phyloP scores from a whole-genome alignment of 1,140 invertebrate species.

The Alviniconcha marisindica region DNA sequence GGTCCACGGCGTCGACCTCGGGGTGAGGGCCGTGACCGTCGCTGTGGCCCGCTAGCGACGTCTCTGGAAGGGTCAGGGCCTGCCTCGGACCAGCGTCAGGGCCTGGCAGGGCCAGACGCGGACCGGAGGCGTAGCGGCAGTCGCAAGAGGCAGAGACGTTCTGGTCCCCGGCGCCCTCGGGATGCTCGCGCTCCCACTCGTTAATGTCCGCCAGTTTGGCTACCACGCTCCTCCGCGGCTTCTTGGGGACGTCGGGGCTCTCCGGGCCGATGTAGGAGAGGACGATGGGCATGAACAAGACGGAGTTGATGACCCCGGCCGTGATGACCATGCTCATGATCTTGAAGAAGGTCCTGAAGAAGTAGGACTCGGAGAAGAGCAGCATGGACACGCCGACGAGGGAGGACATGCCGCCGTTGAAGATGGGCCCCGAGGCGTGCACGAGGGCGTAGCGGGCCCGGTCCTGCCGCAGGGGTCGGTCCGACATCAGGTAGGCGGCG shows the following conservation, averaged over 20 bases:
- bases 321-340: constrained; percentile 97
- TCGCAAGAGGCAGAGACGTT: background rate
- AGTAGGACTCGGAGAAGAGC: constrained; percentile 93
- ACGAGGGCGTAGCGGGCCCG: constrained; percentile 91
- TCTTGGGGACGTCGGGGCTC: background rate
- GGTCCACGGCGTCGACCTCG: background rate
- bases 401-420: constrained; percentile 96
- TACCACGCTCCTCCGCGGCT: background rate
- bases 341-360: constrained; percentile 99
- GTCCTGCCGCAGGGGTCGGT: constrained; percentile 76
- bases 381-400: constrained; percentile 93
- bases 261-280: constrained; percentile 80
- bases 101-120: no score
- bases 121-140: no score
- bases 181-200: background rate
- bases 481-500: constrained; percentile 95
- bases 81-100: no score
- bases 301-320: constrained; percentile 94
- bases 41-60: no score
- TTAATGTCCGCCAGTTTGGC: background rate
- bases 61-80: no score
- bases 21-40: no score
- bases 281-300: constrained; percentile 93
- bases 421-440: constrained; percentile 93
- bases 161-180: background rate